A percentile compares a stretch with the other conserved stretches of the same genome.
phyloP scores from a whole-genome alignment of 2,888 invertebrate species.

The Hylaea fasciaria region DNA sequence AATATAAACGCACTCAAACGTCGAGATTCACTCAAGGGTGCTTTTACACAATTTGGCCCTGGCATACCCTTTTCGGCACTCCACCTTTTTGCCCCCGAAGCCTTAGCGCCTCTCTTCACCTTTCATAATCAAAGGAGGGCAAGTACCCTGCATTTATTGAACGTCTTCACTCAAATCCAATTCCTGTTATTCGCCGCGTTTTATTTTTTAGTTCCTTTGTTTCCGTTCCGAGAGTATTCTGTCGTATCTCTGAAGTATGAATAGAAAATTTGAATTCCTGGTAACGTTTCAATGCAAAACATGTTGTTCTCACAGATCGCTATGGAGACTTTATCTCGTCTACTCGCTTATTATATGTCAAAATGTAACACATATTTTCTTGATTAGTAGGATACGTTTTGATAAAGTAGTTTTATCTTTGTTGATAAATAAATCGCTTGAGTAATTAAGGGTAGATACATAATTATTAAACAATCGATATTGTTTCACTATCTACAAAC shows the following conservation, averaged over 20 bases:
- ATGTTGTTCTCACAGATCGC: too few relatives aligned
- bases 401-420: too few relatives aligned
- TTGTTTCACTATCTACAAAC: too few relatives aligned
- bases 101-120: constrained; percentile 69
- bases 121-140: constrained; percentile 74
- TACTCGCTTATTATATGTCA: too few relatives aligned
- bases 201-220: constrained; percentile 27
- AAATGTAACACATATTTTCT: too few relatives aligned
- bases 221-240: constrained; percentile 14
- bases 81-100: constrained; percentile 62
- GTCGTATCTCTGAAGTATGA: constrained; percentile 11
- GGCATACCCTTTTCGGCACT: constrained; percentile 66
- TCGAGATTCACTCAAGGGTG: constrained; percentile 65
- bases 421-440: too few relatives aligned
- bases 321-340: too few relatives aligned
- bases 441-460: too few relatives aligned
- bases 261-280: background rate
- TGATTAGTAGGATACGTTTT: too few relatives aligned
- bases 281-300: background rate
- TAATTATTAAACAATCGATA: too few relatives aligned
- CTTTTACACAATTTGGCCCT: constrained; percentile 71
- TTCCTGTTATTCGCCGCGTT: constrained; percentile 42
- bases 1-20: constrained; percentile 67
- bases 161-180: constrained; percentile 57
- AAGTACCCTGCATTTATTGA: constrained; percentile 68